A percentile compares a stretch with the other conserved stretches of the same genome.
Evolutionary conservation across 2,888 invertebrate species (phyloP).

Genomic region (Epinotia ramella): DNA sequence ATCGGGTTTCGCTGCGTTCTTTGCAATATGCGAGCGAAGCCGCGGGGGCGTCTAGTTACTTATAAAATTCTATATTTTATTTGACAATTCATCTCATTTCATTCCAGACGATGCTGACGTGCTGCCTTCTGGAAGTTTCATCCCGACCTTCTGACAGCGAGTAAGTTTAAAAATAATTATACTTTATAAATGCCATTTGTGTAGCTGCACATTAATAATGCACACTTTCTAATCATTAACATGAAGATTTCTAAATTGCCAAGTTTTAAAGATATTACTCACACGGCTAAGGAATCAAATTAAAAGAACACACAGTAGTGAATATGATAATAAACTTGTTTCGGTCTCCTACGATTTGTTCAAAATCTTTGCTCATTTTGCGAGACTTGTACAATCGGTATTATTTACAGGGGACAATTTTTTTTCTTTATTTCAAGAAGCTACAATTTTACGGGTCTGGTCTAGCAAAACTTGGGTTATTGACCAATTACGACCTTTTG

Average conservation of each 20-base stretch:
- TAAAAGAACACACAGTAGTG: background rate
- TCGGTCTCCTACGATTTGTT: background rate
- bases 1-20: too few relatives aligned
- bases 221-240: slow-evolving; percentile 5
- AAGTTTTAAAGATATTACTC: background rate
- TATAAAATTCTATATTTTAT: too few relatives aligned
- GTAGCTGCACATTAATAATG: background rate
- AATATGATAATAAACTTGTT: slow-evolving; percentile 6
- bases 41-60: too few relatives aligned
- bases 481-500: too few relatives aligned
- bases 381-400: background rate
- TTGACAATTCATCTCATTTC: slow-evolving; percentile 14
- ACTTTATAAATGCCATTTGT: background rate
- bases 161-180: slow-evolving; percentile 37
- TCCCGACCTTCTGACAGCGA: slow-evolving; percentile 60
- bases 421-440: too few relatives aligned
- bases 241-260: background rate
- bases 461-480: too few relatives aligned
- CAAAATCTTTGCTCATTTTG: too few relatives aligned
- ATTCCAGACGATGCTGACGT: slow-evolving; percentile 68
- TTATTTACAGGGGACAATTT: background rate
- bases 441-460: too few relatives aligned
- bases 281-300: background rate
- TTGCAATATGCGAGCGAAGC: too few relatives aligned
- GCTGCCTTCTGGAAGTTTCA: slow-evolving; percentile 59